These are phyloP conservation scores for Eupithecia subfuscata DNA, from an alignment of 2,888 invertebrate species.

Conservation along the genomic window DNA sequence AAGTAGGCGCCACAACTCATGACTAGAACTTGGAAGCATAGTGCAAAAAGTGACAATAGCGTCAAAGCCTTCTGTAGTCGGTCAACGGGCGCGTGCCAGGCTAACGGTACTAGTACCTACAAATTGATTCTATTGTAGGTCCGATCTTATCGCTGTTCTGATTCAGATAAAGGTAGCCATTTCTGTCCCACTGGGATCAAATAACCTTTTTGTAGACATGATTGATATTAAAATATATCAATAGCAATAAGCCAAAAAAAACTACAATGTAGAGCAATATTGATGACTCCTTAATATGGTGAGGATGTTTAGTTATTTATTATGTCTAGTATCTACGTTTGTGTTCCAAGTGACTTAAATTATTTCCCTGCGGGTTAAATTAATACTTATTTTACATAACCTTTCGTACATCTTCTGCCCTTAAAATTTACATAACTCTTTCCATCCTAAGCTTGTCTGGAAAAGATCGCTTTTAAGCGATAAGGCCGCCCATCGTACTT, in stretches of 20 bases:
- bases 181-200: conserved; percentile 13
- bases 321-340: background rate
- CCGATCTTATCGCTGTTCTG: conserved; percentile 65
- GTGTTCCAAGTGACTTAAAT: background rate
- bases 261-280: conserved; percentile 4
- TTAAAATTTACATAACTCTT: too few species aligned
- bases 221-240: conserved; percentile 6
- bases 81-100: conserved; percentile 62
- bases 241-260: background rate
- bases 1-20: conserved; percentile 12
- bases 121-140: conserved; percentile 73
- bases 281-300: background rate
- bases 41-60: conserved; percentile 73
- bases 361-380: background rate
- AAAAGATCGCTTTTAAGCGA: too few species aligned
- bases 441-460: too few species aligned
- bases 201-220: conserved; percentile 9
- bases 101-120: conserved; percentile 71
- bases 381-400: too few species aligned
- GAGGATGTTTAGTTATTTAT: background rate
- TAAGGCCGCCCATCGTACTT: too few species aligned
- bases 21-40: conserved; percentile 37
- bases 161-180: conserved; percentile 51
- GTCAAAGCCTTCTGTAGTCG: conserved; percentile 57
- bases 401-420: too few species aligned